phyloP scores from a whole-genome alignment of 2,113 vertebrate species.

The Dunckerocampus dactyliophorus region DNA sequence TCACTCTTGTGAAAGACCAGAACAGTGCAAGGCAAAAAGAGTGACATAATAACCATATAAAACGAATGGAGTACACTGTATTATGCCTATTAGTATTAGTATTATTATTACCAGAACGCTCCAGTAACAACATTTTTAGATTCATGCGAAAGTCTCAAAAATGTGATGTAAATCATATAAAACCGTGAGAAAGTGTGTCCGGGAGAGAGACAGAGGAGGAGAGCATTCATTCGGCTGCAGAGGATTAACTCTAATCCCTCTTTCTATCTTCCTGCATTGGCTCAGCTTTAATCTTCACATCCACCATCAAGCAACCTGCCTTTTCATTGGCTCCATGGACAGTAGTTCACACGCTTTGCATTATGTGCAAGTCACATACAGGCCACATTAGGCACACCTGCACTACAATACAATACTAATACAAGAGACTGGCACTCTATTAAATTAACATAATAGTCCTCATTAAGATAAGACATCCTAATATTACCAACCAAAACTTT shows the following conservation, averaged over 20 bases:
- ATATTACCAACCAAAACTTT: too few species aligned
- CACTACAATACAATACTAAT: not conserved
- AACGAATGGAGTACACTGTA: not conserved
- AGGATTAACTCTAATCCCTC: conserved; percentile 69
- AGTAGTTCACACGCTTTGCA: not conserved
- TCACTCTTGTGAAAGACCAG: conserved; percentile 15
- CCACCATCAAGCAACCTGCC: conserved; percentile 14
- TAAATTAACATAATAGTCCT: not conserved
- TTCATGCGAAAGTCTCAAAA: conserved; percentile 2
- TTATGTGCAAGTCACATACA: not conserved
- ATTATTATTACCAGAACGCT: not conserved
- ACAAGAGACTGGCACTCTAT: too few species aligned
- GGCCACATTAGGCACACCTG: not conserved
- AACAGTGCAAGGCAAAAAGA: not conserved
- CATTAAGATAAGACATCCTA: not conserved
- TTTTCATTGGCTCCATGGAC: conserved; percentile 38
- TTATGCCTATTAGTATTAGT: too few species aligned
- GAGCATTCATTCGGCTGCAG: conserved; percentile 33
- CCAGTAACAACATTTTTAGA: not conserved
- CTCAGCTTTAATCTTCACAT: conserved; percentile 52
- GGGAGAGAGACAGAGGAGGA: conserved; percentile 20
- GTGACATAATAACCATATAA: too few species aligned
- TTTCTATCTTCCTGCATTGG: conserved; percentile 49
- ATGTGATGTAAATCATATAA: conserved; percentile 1
- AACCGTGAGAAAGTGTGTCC: not conserved